These are phyloP conservation scores for Cantharis rustica DNA, from an alignment of 2,888 invertebrate species.

Conservation along the genomic window DNA sequence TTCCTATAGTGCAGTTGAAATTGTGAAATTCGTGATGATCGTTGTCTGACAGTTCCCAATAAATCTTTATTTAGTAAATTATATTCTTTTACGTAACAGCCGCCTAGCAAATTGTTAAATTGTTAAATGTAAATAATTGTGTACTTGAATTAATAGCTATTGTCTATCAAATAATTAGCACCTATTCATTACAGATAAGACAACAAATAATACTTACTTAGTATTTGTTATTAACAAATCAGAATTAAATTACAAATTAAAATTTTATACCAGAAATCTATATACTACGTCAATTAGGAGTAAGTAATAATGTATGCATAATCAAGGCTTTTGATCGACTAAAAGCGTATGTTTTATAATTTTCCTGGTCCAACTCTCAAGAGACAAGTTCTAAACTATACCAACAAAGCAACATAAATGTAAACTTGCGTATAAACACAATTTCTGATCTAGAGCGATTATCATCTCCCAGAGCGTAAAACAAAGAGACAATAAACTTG, in stretches of 20 bases:
- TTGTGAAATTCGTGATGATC: too few relatives aligned
- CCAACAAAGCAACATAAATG: slow-evolving; percentile 7
- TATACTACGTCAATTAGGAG: not conserved
- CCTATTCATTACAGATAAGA: not conserved
- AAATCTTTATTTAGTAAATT: too few relatives aligned
- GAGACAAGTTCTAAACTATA: not conserved
- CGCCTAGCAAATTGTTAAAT: too few relatives aligned
- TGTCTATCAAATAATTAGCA: too few relatives aligned
- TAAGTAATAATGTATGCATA: not conserved
- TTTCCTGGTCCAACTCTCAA: not conserved
- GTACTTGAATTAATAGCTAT: too few relatives aligned
- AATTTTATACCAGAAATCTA: not conserved
- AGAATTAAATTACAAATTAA: not conserved
- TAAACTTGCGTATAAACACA: slow-evolving; percentile 32
- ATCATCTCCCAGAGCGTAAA: slow-evolving; percentile 42
- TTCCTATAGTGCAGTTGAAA: too few relatives aligned
- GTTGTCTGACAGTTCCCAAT: too few relatives aligned
- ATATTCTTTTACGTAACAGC: too few relatives aligned
- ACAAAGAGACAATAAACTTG: slow-evolving; percentile 39
- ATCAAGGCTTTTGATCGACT: not conserved
- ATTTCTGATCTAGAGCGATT: slow-evolving; percentile 44
- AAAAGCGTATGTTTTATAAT: not conserved
- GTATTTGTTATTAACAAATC: not conserved
- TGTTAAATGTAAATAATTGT: too few relatives aligned
- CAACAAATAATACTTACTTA: not conserved